Base-by-base conservation (phyloP, 1,140 invertebrate genomes). In the Antheraea pernyi region DNA sequence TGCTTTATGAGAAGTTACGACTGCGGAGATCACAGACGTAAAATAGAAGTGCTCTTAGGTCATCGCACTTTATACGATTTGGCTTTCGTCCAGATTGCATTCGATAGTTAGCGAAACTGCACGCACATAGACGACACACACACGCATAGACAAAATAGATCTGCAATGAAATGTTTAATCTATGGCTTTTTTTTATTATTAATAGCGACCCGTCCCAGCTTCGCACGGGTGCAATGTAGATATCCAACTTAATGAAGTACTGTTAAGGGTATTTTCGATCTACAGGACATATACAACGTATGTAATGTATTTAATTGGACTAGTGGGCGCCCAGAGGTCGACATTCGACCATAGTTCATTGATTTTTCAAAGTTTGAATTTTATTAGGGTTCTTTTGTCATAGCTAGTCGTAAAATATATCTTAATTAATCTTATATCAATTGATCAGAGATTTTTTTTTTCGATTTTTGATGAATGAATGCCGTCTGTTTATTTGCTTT, bases 41-140 rank as follows among this genome's bases (percentile, higher is more conserved):
- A 61, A 61, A 36, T 30, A 30, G 60, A 61, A 30, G 18, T 36
- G 11, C 9, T 60, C 18, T 30, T 22, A n/a, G 60, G 60, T 61
- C 60, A 61, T 30, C 60, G 60, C 9, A 61, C 60, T 36, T 22
- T 30, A 30, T 61, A 36, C 60, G 60, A 61, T 61, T 61, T 61
- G 60, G 60, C 60, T 61, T 61, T 61, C 60, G 60, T 22, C 60
- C 60, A 61, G 19, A 30, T 30, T 61, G 60, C 60, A 61, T 22
- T 36, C 11, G 30, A 30, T 30, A 61, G 60, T 61, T 61, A 36
- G 60, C 60, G 60, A 36, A 30, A 61, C 60, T 61, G 60, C 19
- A 61, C 60, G 22, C 60, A 8, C 10, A 53, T 53, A 11, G 8
- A 13, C 46, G 16, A 16, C 5, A 6, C 5, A 16, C 10, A 16